phyloP scores from a whole-genome alignment of 1,140 invertebrate genomes.

The Aphaenogaster ashmeadi region DNA sequence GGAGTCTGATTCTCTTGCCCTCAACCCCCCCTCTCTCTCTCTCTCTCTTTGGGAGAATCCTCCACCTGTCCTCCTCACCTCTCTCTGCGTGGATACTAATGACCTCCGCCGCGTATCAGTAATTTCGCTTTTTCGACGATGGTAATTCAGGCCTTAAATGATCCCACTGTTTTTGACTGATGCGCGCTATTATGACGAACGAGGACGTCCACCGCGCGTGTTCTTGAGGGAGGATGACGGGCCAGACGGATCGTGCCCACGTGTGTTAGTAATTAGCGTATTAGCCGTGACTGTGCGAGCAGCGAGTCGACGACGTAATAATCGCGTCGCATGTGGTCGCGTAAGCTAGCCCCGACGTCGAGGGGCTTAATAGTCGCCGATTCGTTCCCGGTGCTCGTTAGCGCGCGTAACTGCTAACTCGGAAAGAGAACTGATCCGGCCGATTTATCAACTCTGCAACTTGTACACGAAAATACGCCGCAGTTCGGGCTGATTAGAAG shows the following conservation, averaged over 20 bases:
- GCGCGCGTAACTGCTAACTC: constrained; percentile 22
- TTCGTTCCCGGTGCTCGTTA: constrained; percentile 47
- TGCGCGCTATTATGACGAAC: constrained; percentile 50
- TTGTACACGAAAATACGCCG: neutral
- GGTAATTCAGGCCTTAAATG: constrained; percentile 15
- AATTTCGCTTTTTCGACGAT: constrained; percentile 61
- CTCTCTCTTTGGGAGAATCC: neutral
- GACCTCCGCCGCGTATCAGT: constrained; percentile 36
- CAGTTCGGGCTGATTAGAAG: neutral
- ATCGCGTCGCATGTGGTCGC: constrained; percentile 6
- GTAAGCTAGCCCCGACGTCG: neutral
- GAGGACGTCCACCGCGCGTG: constrained; percentile 10
- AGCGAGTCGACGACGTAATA: constrained; percentile 30
- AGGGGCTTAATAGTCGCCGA: constrained; percentile 39
- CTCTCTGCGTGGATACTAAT: constrained; percentile 21
- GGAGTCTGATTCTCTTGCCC: neutral
- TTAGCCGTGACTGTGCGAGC: constrained; percentile 14
- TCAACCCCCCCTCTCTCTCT: neutral
- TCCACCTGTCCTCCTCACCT: neutral
- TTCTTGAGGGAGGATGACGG: neutral
- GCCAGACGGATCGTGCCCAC: neutral
- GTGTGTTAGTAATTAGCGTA: constrained; percentile 41
- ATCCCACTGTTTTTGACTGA: constrained; percentile 53
- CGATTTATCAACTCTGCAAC: constrained; percentile 43
- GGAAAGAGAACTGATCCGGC: constrained; percentile 38